These are phyloP conservation scores for Aurelia coerulea DNA, from an alignment of 30 jellyfish, hydroid and myxozoan species.

Conservation along the genomic window DNA sequence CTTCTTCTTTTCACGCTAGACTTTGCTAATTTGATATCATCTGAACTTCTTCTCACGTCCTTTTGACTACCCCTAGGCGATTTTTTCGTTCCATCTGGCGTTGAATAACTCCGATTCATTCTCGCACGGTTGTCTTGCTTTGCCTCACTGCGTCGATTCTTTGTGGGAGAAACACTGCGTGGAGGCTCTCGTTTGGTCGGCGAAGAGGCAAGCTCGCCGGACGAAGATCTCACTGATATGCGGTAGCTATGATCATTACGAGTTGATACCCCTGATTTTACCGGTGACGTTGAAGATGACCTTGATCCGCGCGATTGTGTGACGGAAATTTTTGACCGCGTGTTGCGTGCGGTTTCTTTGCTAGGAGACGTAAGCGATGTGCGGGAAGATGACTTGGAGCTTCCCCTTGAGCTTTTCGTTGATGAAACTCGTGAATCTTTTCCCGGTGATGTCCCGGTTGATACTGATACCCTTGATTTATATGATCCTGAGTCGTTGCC, in stretches of 20 bases:
- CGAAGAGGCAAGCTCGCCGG: conserved; percentile 7
- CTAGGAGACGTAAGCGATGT: conserved; percentile 48
- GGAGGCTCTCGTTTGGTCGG: conserved; percentile 25
- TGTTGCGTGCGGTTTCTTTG: conserved; percentile 8
- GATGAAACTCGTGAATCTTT: conserved; percentile 27
- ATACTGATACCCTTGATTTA: conserved; percentile 36
- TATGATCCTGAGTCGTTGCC: conserved; percentile 1
- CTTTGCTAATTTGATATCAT: neutral
- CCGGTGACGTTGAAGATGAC: conserved; percentile 29
- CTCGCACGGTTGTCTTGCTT: neutral
- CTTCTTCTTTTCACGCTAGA: conserved; percentile 18
- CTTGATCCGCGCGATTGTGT: conserved; percentile 40
- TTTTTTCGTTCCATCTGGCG: conserved; percentile 25
- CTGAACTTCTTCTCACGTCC: conserved; percentile 28
- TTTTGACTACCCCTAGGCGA: conserved; percentile 20
- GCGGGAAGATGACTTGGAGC: conserved; percentile 47
- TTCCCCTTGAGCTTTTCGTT: conserved; percentile 25
- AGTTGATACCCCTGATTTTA: conserved; percentile 1
- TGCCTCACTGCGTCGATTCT: conserved; percentile 7
- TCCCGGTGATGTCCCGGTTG: conserved; percentile 3
- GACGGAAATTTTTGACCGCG: conserved; percentile 32
- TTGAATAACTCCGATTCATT: conserved; percentile 50
- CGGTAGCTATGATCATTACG: conserved; percentile 20
- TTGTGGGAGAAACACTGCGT: conserved; percentile 7
- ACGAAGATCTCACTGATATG: conserved; percentile 27